Conservation (phyloP, 1,140 invertebrate species). For the Bemisia tabaci region DNA sequence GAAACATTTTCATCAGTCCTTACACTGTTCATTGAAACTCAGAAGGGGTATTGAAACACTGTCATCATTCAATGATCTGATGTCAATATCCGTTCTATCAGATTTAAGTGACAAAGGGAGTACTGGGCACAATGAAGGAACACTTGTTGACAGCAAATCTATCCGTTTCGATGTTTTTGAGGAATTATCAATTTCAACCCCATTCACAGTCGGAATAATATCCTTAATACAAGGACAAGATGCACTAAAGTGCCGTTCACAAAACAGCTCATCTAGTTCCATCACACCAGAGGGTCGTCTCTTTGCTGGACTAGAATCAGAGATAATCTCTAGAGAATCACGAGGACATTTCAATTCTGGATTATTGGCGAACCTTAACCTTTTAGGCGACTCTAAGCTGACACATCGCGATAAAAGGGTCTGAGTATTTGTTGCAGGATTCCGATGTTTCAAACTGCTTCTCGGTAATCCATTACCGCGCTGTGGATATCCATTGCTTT, state of each 20-base stretch:
- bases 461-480: not conserved
- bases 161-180: too few species aligned
- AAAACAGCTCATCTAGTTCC: slow-evolving; percentile 27
- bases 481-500: slow-evolving; percentile 9
- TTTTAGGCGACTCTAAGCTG: slow-evolving; percentile 66
- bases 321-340: slow-evolving; percentile 37
- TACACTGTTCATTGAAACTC: too few species aligned
- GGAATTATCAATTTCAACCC: slow-evolving; percentile 7
- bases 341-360: slow-evolving; percentile 30
- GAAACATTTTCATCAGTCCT: too few species aligned
- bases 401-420: slow-evolving; percentile 41
- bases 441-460: slow-evolving; percentile 4
- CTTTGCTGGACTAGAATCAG: slow-evolving; percentile 37
- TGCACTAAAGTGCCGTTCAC: slow-evolving; percentile 35
- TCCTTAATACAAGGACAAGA: slow-evolving; percentile 47
- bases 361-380: slow-evolving; percentile 56
- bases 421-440: not conserved
- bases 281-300: slow-evolving; percentile 20
- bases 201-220: slow-evolving; percentile 27
- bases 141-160: too few species aligned
- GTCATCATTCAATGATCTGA: too few species aligned
- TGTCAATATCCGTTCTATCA: too few species aligned
- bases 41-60: too few species aligned
- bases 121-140: too few species aligned
- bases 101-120: too few species aligned